These are phyloP conservation scores for Pyxicephalus adspersus DNA, from an alignment of 2,113 vertebrate species.

Conservation along the genomic window DNA sequence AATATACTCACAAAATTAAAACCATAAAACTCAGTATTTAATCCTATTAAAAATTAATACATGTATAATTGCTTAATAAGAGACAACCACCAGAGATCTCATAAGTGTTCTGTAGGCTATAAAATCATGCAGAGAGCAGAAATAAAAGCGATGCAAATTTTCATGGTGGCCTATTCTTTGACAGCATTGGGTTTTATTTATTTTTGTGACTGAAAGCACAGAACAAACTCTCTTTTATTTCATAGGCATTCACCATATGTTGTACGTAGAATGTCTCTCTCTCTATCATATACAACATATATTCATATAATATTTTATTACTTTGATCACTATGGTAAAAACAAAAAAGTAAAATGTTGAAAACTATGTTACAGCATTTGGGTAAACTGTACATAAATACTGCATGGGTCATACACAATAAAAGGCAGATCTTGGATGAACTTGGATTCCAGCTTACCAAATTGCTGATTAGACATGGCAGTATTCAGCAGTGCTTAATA, in stretches of 20 bases:
- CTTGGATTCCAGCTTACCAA: too few species aligned
- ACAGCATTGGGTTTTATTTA: not conserved
- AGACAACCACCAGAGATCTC: conserved; percentile 76
- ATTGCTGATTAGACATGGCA: too few species aligned
- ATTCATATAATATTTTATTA: too few species aligned
- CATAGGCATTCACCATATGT: not conserved
- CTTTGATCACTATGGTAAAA: too few species aligned
- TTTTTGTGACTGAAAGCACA: not conserved
- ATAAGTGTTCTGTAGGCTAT: conserved; percentile 11
- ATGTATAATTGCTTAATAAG: conserved; percentile 85
- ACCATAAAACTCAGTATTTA: conserved; percentile 71
- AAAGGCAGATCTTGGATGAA: too few species aligned
- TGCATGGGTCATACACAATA: too few species aligned
- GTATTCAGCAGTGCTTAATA: too few species aligned
- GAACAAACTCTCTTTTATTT: not conserved
- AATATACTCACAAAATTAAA: conserved; percentile 68
- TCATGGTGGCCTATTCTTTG: not conserved
- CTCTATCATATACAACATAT: too few species aligned
- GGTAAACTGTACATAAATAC: too few species aligned
- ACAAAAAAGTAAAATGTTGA: too few species aligned
- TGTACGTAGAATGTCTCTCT: not conserved
- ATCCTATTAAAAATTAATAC: conserved; percentile 81
- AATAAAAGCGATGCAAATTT: conserved; percentile 13
- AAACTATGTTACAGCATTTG: too few species aligned
- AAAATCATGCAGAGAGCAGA: conserved; percentile 21